Conservation (phyloP, 2,888 invertebrate genomes). For the Machimus rusticus region DNA sequence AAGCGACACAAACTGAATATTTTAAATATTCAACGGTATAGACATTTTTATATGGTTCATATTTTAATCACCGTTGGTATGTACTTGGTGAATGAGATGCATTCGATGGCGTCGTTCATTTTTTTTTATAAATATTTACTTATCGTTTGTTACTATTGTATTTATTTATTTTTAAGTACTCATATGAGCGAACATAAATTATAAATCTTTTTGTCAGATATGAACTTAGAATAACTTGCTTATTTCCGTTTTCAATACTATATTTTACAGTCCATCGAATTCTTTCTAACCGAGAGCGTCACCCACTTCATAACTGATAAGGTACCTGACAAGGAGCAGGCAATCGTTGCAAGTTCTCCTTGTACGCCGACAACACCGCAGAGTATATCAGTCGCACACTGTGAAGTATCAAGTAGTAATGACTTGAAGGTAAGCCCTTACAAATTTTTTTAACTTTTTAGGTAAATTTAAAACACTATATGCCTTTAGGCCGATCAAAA, state of each 20-base stretch:
- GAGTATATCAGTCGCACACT: constrained; percentile 51
- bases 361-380: constrained; percentile 56
- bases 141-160: too few species aligned
- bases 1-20: too few species aligned
- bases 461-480: neutral
- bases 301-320: constrained; percentile 63
- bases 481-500: constrained; percentile 43
- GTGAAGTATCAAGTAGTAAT: constrained; percentile 40
- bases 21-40: too few species aligned
- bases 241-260: neutral
- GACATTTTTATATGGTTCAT: too few species aligned
- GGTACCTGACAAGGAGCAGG: constrained; percentile 33
- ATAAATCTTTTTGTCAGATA: neutral
- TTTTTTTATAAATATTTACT: too few species aligned
- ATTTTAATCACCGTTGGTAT: too few species aligned
- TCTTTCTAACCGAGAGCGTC: constrained; percentile 59
- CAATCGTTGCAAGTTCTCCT: constrained; percentile 49
- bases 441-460: neutral
- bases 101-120: too few species aligned
- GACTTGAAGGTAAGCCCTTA: constrained; percentile 44
- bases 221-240: neutral
- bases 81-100: too few species aligned
- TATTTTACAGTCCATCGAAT: constrained; percentile 54
- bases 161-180: neutral
- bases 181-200: neutral